phyloP scores from a whole-genome alignment of 2,113 vertebrate genomes.

The Tympanuchus pallidicinctus region DNA sequence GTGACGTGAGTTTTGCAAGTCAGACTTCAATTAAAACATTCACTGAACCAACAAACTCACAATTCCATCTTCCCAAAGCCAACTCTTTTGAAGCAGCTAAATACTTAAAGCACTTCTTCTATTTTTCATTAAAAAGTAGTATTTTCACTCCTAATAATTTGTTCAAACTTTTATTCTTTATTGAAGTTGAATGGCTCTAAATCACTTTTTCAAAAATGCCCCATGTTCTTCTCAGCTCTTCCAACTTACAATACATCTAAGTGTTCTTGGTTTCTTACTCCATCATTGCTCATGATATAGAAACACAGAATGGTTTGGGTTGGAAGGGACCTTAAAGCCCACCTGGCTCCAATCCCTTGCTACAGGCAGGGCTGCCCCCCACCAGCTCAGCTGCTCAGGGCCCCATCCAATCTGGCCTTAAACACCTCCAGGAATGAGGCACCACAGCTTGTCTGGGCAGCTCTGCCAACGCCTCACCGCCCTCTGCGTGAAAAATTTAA shows the following conservation, averaged over 20 bases:
- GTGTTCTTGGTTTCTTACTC: background rate
- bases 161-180: background rate
- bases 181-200: background rate
- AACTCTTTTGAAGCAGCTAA: background rate
- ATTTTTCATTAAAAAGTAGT: background rate
- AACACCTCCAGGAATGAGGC: no score
- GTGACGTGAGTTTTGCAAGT: background rate
- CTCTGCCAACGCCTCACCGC: no score
- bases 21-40: background rate
- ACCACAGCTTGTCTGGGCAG: background rate
- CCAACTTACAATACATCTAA: background rate
- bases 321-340: background rate
- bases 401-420: no score
- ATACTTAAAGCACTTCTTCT: background rate
- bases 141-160: background rate
- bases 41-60: background rate
- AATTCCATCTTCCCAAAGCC: background rate
- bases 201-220: background rate
- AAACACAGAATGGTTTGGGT: background rate
- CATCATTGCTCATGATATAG: background rate
- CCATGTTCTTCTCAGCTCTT: background rate
- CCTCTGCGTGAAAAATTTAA: no score
- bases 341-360: background rate
- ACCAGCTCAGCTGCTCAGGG: no score
- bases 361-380: background rate